Evolutionary conservation across 2,113 vertebrate species (phyloP).

Genomic region (Notothenia coriiceps): DNA sequence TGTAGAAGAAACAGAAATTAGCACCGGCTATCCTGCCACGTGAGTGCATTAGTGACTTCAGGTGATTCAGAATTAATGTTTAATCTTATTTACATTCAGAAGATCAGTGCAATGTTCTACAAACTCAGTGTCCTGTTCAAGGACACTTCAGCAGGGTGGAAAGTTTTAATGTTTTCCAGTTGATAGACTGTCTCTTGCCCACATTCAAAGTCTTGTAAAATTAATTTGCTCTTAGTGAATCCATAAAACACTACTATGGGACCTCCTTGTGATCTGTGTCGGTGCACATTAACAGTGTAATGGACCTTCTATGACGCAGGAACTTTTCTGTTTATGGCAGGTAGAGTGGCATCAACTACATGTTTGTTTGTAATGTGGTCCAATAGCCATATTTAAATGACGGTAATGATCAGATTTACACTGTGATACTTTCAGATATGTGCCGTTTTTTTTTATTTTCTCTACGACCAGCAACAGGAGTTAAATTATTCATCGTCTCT

Average conservation of each 20-base stretch:
- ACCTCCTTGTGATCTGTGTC: constrained; percentile 29
- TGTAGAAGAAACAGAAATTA: constrained; percentile 2
- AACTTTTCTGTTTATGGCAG: constrained; percentile 42
- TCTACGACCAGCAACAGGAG: constrained; percentile 1
- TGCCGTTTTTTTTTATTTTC: not conserved
- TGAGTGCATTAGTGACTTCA: not conserved
- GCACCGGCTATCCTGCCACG: not conserved
- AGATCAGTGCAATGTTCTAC: not conserved
- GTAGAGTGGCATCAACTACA: constrained; percentile 2
- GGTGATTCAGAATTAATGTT: constrained; percentile 3
- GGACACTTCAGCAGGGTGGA: constrained; percentile 3
- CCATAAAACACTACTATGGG: constrained; percentile 7
- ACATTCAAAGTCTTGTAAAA: constrained; percentile 33
- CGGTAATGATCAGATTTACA: constrained; percentile 41
- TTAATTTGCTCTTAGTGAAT: constrained; percentile 33
- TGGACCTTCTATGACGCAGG: constrained; percentile 36
- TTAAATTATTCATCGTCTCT: constrained; percentile 37
- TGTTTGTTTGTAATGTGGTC: constrained; percentile 25
- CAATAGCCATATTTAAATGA: constrained; percentile 16
- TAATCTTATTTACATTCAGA: constrained; percentile 3
- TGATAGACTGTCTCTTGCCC: constrained; percentile 30
- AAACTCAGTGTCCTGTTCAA: constrained; percentile 17
- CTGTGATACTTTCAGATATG: not conserved
- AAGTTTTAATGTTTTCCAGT: constrained; percentile 9
- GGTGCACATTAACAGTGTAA: constrained; percentile 18